Percentiles rank a stretch among this genome's conserved stretches.
Conservation (phyloP, 2,888 invertebrate species). For the Coremacera marginata region DNA sequence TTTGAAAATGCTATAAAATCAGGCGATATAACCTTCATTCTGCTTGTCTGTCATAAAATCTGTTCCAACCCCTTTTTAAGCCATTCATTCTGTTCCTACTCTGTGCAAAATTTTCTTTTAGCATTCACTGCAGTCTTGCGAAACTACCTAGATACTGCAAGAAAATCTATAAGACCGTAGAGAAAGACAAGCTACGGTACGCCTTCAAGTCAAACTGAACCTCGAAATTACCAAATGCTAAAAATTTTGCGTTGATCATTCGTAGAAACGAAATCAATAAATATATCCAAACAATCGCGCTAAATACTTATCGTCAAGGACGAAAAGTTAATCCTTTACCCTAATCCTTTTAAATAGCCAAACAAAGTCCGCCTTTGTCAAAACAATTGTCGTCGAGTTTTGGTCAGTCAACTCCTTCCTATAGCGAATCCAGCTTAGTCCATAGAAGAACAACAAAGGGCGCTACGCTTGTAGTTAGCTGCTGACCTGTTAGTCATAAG, state of each 20-base stretch:
- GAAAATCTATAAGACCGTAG: not conserved
- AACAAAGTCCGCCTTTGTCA: conserved; percentile 67
- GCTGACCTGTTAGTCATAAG: conserved; percentile 43
- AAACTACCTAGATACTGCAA: not conserved
- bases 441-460: conserved; percentile 49
- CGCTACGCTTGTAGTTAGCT: conserved; percentile 55
- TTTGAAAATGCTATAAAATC: not conserved
- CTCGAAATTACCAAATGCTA: not conserved
- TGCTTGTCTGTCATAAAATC: not conserved
- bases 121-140: not conserved
- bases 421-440: conserved; percentile 46
- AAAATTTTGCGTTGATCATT: conserved; percentile 43
- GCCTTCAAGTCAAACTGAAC: conserved; percentile 31
- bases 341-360: conserved; percentile 68
- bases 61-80: not conserved
- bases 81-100: not conserved
- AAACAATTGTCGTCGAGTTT: conserved; percentile 53
- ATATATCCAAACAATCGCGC: conserved; percentile 5
- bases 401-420: conserved; percentile 50
- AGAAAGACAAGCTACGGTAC: conserved; percentile 25
- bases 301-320: conserved; percentile 56
- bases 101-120: not conserved
- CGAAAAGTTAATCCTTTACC: conserved; percentile 67
- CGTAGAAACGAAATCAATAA: conserved; percentile 50
- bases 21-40: not conserved